A percentile compares a stretch with the other conserved stretches of the same genome.
phyloP scores from a whole-genome alignment of 2,797 vertebrate genomes.

The Dryobates pubescens region DNA sequence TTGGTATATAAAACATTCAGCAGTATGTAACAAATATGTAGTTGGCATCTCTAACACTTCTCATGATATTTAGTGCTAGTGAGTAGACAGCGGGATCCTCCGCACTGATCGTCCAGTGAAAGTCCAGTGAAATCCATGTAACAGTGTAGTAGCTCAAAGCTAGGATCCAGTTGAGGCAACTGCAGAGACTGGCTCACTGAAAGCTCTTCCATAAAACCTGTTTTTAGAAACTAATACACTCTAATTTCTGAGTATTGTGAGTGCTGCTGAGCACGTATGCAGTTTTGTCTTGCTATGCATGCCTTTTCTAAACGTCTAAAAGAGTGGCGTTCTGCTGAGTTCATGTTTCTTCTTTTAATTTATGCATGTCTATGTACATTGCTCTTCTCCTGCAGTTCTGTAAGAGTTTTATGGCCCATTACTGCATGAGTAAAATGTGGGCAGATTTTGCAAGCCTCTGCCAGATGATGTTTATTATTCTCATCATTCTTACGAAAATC shows the following conservation, averaged over 20 bases:
- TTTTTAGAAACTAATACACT: not conserved
- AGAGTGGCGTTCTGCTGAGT: slow-evolving; percentile 38
- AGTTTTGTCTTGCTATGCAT: not conserved
- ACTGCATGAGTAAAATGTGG: slow-evolving; percentile 79
- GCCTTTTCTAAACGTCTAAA: slow-evolving; percentile 30
- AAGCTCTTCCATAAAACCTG: not conserved
- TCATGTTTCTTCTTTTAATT: slow-evolving; percentile 76
- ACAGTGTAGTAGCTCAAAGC: not conserved
- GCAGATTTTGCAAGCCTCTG: slow-evolving; percentile 80
- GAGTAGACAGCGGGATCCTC: not conserved
- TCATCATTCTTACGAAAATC: slow-evolving; percentile 82
- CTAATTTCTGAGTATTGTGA: slow-evolving; percentile 30
- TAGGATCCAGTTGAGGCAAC: not conserved
- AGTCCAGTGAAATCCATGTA: not conserved
- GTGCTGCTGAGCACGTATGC: not conserved
- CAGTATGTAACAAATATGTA: not conserved
- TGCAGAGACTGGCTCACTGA: not conserved
- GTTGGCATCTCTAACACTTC: not conserved
- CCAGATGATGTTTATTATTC: slow-evolving; percentile 82
- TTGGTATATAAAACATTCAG: not conserved
- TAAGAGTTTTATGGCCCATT: slow-evolving; percentile 81
- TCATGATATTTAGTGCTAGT: not conserved
- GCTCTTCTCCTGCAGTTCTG: slow-evolving; percentile 80
- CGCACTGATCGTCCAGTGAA: not conserved
- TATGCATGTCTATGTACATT: slow-evolving; percentile 73